Evolutionary conservation across 2,888 invertebrate genomes (phyloP), one percentile per base, ranked within the genome.

Genomic region (Noctua fimbriata): DNA sequence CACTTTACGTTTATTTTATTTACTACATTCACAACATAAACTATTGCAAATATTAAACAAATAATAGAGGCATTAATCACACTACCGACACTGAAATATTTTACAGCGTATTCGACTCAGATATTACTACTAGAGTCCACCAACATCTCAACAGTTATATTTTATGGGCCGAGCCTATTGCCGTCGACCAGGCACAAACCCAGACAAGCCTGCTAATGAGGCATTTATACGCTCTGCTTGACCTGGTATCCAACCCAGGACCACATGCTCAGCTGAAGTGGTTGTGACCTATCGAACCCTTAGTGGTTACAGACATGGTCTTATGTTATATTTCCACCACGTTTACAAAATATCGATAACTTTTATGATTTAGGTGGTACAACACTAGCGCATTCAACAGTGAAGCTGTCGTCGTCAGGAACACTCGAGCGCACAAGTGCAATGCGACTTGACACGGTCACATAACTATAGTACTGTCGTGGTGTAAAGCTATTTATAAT

Each of bases 391-490:
- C 87, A 89, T 88, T 89, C 87, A 87, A 88, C 81, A 89, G 87
- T 85, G 76, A 84, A 87, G 85, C 83, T 47, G 87, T 87, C 86
- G 28, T 16, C 28, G 81, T 83, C 89, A 82, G 79, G 84, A 84
- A 81, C 82, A 81, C 87, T 90, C 79, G 77, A 88, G 84, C 72
- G 75, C 85, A 63, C 73, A 83, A 89, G 89, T 88, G 89, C 89
- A 88, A 89, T 90, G 73, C 81, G 83, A 87, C 89, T 89, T 90
- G 90, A 91, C 91, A 89, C 78, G 85, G 78, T 78, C 85, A 81
- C 87, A 82, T 84, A 87, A 87, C 81, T 88, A 84, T 70, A 24
- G 83, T 87, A 86, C 84, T 65, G 63, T 69, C 74, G 76, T 65
- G 66, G 18, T 76, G 73, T 81, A 87, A 84, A 84, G 85, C 71